Base-by-base conservation (phyloP, 2,113 vertebrate species). In the Nansenia antarctica region DNA sequence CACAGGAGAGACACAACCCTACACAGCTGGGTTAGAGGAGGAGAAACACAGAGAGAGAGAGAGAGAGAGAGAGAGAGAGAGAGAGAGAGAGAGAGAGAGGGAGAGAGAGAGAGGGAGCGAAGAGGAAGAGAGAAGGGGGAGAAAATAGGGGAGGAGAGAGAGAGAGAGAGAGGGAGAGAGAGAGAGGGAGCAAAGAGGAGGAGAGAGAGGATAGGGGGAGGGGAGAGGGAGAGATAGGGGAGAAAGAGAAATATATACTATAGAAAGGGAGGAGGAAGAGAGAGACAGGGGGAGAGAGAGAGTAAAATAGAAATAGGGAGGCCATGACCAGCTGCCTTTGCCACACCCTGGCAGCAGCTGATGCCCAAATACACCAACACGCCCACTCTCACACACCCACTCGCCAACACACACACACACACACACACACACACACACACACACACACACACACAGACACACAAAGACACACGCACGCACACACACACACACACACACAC, bases 321-420 rank as follows among this genome's bases (percentile, higher is more conserved):
- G 30, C 22, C 35, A 29, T 29, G 45, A 35, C 9, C 54, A 67
- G 63, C 52, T 66, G 55, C 63, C 57, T 24, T 52, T 37, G 72
- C 72, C 72, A 26, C 72, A 74, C 65, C 72, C 72, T 42, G 65
- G 34, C 39, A 63, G 65, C 60, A 69, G 66, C 66, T 74, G 72
- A 69, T 59, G 67, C 39, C 47, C 49, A 52, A 11, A 52, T 1
- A 52, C 47, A 49, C 37, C 61, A 32, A 62, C 67, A 60, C 39
- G 9, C 26, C 37, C 29, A 31, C 32, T 53, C 22, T 49, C 30
- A 34, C 29, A 62, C 31, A 70, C 1, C 62, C 60, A 42, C 34
- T 54, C 49, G 22, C 54, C 15, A n/a, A 42, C 60, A 39, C 60
- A 42, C 35, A 39, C 60, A 62, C 9, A 39, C 34, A 22, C 22